These are phyloP conservation scores for Eulacestoma nigropectus DNA, from an alignment of 2,113 vertebrate species.

Conservation along the genomic window DNA sequence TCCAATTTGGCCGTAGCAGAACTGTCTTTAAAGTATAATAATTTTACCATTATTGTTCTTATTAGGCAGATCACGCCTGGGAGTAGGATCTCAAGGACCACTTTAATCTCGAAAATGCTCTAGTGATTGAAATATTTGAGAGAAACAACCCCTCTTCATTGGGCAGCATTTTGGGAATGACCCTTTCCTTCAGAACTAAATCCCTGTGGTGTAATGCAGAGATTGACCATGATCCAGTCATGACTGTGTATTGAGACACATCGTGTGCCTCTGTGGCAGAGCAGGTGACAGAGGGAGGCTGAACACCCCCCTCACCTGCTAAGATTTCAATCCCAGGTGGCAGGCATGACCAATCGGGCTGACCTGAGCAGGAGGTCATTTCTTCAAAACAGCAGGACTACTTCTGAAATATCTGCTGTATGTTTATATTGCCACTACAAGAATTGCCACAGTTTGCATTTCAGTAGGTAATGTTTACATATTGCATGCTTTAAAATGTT, in stretches of 20 bases:
- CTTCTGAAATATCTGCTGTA: not conserved
- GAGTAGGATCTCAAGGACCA: not conserved
- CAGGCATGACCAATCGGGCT: not conserved
- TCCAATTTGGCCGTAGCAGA: not conserved
- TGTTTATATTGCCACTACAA: not conserved
- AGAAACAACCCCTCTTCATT: not conserved
- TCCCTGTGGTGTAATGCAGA: fast-evolving
- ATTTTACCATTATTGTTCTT: not conserved
- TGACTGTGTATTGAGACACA: not conserved
- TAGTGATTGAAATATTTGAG: not conserved
- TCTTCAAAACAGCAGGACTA: not conserved
- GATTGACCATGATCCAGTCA: not conserved
- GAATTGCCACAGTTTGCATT: not conserved
- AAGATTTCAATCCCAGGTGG: not conserved
- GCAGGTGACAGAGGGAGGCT: not conserved
- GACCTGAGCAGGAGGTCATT: not conserved
- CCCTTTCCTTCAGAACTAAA: not conserved
- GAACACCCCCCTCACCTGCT: not conserved
- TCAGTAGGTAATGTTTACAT: not conserved
- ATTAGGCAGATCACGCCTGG: not conserved
- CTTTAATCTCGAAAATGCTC: not conserved
- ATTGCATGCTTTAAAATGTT: not conserved
- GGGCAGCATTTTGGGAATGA: not conserved
- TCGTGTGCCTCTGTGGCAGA: not conserved
- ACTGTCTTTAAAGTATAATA: not conserved